Conservation (phyloP, 2,888 invertebrate species). For the Copidosoma aretas region DNA sequence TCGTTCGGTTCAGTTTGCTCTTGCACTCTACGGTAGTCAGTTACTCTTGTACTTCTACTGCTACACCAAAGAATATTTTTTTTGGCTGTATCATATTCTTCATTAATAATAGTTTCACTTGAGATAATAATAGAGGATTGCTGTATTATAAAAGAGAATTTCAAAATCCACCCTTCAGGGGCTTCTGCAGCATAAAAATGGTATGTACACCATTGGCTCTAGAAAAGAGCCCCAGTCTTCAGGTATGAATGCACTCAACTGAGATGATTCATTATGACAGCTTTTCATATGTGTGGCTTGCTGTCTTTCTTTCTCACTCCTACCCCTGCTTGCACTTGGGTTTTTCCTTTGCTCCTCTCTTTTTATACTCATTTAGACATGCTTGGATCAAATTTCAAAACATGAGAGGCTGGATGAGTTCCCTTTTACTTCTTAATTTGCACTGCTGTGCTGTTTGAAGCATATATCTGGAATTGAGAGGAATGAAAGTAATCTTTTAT, state of each 20-base stretch:
- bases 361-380: constrained; percentile 33
- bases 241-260: constrained; percentile 56
- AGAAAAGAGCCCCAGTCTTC: constrained; percentile 42
- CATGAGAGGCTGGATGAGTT: constrained; percentile 25
- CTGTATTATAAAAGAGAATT: constrained; percentile 26
- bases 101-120: constrained; percentile 32
- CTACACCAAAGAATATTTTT: constrained; percentile 31
- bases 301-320: constrained; percentile 41
- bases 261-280: constrained; percentile 60
- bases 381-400: constrained; percentile 39
- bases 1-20: constrained; percentile 53
- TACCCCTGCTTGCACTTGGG: constrained; percentile 20
- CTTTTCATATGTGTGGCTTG: constrained; percentile 57
- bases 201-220: constrained; percentile 51
- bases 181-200: constrained; percentile 50
- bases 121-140: constrained; percentile 8
- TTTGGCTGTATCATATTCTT: constrained; percentile 34
- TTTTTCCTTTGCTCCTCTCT: constrained; percentile 31
- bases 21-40: constrained; percentile 52
- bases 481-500: background rate
- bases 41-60: constrained; percentile 42
- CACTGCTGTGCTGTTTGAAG: constrained; percentile 6
- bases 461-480: background rate
- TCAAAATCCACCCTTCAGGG: constrained; percentile 29
- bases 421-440: constrained; percentile 27